Evolutionary conservation across 2,797 vertebrate genomes (phyloP).

Genomic region (Mus spretus): DNA sequence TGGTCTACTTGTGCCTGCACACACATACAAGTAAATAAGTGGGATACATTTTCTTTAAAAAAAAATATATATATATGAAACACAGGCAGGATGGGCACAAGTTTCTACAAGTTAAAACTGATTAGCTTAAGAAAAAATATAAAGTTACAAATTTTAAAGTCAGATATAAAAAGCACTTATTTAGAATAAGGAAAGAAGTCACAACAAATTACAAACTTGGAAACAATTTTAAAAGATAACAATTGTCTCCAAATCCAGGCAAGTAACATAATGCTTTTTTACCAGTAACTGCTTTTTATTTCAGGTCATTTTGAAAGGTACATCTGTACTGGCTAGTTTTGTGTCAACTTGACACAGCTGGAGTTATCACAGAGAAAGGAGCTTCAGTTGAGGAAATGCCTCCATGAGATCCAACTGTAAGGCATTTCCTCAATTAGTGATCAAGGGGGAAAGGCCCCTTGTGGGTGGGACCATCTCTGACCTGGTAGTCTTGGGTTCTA

Average conservation of each 20-base stretch:
- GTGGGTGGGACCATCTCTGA: too few species aligned
- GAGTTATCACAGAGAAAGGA: too few species aligned
- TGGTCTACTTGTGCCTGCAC: neutral
- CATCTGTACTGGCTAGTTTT: too few species aligned
- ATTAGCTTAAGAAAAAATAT: neutral
- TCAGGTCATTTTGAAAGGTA: neutral
- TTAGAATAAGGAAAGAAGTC: constrained; percentile 32
- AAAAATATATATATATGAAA: neutral
- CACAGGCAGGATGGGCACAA: neutral
- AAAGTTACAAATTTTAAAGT: constrained; percentile 40
- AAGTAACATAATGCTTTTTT: neutral
- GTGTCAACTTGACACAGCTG: too few species aligned
- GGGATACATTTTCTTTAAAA: neutral
- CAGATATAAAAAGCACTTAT: neutral
- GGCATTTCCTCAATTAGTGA: too few species aligned
- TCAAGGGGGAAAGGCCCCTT: too few species aligned
- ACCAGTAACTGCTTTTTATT: neutral
- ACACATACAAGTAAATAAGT: neutral
- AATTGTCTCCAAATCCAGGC: neutral
- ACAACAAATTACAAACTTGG: neutral
- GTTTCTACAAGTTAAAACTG: neutral
- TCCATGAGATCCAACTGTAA: too few species aligned
- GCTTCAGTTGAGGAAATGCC: too few species aligned
- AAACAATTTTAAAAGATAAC: constrained; percentile 25
- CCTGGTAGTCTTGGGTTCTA: too few species aligned